Evolutionary conservation across 2,888 invertebrate species (phyloP).

Genomic region (Meganola albula): DNA sequence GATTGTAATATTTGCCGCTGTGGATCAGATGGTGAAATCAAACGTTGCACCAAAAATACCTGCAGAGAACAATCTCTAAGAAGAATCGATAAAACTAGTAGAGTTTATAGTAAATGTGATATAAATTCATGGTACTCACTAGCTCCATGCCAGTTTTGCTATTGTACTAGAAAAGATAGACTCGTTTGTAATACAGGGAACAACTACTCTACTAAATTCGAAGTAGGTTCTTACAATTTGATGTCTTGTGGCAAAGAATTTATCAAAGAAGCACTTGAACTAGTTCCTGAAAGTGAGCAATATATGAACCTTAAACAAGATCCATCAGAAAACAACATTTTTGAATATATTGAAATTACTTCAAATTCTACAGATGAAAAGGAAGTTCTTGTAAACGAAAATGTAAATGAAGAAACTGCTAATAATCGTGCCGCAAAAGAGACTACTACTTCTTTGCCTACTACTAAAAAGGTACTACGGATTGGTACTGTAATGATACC

Average conservation of each 20-base stretch:
- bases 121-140: slow-evolving; percentile 51
- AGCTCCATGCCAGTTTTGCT: slow-evolving; percentile 56
- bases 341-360: too few species aligned
- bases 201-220: slow-evolving; percentile 23
- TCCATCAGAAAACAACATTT: too few species aligned
- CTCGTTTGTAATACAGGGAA: slow-evolving; percentile 48
- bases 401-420: too few species aligned
- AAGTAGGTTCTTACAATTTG: slow-evolving; percentile 41
- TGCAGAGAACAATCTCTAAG: too few species aligned
- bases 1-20: slow-evolving; percentile 59
- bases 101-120: slow-evolving; percentile 40
- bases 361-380: too few species aligned
- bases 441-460: too few species aligned
- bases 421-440: too few species aligned
- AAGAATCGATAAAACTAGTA: slow-evolving; percentile 10
- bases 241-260: slow-evolving; percentile 43
- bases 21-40: slow-evolving; percentile 35
- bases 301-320: too few species aligned
- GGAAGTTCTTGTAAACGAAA: too few species aligned
- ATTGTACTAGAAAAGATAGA: slow-evolving; percentile 46
- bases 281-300: slow-evolving; percentile 33
- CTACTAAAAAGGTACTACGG: too few species aligned
- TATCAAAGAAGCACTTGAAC: slow-evolving; percentile 36
- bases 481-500: too few species aligned
- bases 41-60: slow-evolving; percentile 47